Conservation (phyloP, 2,888 invertebrate genomes). For the Girardia tigrina region DNA sequence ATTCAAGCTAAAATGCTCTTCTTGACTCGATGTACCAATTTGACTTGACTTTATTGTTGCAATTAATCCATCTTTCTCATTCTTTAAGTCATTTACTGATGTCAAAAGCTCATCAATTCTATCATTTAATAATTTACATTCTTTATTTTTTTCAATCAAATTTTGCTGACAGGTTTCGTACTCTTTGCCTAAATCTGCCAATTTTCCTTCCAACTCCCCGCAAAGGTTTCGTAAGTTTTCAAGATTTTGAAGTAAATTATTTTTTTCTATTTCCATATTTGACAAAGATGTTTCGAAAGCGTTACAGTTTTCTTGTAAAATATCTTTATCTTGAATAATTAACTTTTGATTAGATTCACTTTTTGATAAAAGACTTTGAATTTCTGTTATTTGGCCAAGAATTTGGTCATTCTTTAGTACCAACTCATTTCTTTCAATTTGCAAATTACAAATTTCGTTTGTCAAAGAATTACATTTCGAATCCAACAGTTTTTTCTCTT, state of each 20-base stretch:
- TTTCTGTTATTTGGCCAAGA: neutral
- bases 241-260: neutral
- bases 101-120: neutral
- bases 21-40: neutral
- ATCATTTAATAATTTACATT: neutral
- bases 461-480: neutral
- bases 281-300: neutral
- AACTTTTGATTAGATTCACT: neutral
- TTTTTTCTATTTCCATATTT: neutral
- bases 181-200: too few relatives aligned
- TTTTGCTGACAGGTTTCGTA: too few relatives aligned
- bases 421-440: neutral
- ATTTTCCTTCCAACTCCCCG: too few relatives aligned
- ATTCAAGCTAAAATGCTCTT: neutral
- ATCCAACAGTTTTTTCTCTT: neutral
- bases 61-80: neutral
- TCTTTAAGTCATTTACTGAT: neutral
- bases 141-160: neutral
- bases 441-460: neutral
- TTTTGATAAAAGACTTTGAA: neutral
- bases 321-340: neutral
- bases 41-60: neutral
- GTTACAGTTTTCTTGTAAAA: neutral
- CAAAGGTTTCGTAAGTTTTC: neutral
- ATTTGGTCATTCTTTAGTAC: neutral